Evolutionary conservation across 2,113 vertebrate genomes (phyloP).

Genomic region (Dipodomys merriami): DNA sequence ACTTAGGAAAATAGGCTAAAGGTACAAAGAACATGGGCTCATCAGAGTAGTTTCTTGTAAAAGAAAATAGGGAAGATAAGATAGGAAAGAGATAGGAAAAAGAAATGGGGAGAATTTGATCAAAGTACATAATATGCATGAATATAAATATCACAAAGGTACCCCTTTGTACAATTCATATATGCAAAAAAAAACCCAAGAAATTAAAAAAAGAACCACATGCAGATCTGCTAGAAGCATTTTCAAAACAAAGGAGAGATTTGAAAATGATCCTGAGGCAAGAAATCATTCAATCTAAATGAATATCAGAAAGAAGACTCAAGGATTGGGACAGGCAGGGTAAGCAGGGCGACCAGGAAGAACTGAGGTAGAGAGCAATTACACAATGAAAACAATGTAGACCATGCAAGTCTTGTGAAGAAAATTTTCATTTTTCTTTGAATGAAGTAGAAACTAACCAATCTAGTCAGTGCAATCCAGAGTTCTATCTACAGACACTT

Average conservation of each 20-base stretch:
- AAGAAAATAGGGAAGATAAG: no score
- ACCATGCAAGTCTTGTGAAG: not conserved
- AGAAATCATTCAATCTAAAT: not conserved
- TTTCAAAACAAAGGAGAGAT: not conserved
- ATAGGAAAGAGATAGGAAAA: no score
- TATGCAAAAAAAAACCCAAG: no score
- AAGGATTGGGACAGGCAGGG: not conserved
- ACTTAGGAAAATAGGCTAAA: not conserved
- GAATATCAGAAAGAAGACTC: not conserved
- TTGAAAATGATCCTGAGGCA: not conserved
- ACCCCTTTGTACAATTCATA: no score
- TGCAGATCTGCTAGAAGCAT: not conserved
- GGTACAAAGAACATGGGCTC: not conserved
- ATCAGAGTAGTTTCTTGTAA: not conserved
- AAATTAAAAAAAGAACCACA: not conserved
- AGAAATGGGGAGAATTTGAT: no score
- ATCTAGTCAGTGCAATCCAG: not conserved
- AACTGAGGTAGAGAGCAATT: not conserved
- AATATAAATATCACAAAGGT: no score
- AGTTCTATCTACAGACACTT: rapidly evolving
- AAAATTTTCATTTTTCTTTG: not conserved
- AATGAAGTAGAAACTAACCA: not conserved
- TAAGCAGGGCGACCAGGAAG: not conserved
- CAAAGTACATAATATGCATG: no score
- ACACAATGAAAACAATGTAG: not conserved